These are phyloP conservation scores for Engraulis encrasicolus DNA, from an alignment of 2,113 vertebrate genomes.

Conservation along the genomic window DNA sequence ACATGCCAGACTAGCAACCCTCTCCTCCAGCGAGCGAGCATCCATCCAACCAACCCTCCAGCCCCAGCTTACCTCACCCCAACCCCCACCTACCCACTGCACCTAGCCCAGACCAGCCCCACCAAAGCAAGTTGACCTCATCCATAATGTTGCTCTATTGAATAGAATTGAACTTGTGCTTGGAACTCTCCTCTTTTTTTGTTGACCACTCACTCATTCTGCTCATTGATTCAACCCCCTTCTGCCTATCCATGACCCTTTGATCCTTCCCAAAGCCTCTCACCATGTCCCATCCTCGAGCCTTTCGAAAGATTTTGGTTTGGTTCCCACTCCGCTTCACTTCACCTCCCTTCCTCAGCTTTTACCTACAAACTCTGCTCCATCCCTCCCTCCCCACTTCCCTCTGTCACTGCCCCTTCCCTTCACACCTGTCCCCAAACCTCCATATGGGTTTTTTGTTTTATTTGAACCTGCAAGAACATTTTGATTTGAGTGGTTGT, in stretches of 20 bases:
- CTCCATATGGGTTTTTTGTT: slow-evolving; percentile 48
- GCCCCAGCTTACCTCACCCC: background rate
- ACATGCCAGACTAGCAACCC: slow-evolving; percentile 96
- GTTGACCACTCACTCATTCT: slow-evolving; percentile 85
- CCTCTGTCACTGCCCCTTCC: slow-evolving; percentile 50
- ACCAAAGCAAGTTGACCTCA: slow-evolving; percentile 86
- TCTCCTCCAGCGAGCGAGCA: slow-evolving; percentile 76
- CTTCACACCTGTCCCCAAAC: slow-evolving; percentile 49
- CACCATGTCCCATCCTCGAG: background rate
- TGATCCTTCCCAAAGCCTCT: slow-evolving; percentile 25
- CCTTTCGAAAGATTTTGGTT: slow-evolving; percentile 64
- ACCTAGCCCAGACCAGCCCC: slow-evolving; percentile 51
- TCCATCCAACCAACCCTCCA: slow-evolving; percentile 64
- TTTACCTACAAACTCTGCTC: slow-evolving; percentile 42
- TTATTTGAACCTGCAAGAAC: slow-evolving; percentile 89
- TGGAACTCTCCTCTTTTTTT: slow-evolving; percentile 91
- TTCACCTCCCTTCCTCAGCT: slow-evolving; percentile 28
- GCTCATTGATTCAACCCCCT: slow-evolving; percentile 76
- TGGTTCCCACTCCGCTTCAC: slow-evolving; percentile 41
- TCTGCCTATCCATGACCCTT: slow-evolving; percentile 51
- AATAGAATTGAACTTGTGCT: slow-evolving; percentile 95
- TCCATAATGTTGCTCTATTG: slow-evolving; percentile 79
- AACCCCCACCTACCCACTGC: slow-evolving; percentile 73
- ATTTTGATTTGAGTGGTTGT: slow-evolving; percentile 93
- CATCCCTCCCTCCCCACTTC: slow-evolving; percentile 47